phyloP scores from a whole-genome alignment of 2,888 invertebrate species.

The Pollenia angustigena region DNA sequence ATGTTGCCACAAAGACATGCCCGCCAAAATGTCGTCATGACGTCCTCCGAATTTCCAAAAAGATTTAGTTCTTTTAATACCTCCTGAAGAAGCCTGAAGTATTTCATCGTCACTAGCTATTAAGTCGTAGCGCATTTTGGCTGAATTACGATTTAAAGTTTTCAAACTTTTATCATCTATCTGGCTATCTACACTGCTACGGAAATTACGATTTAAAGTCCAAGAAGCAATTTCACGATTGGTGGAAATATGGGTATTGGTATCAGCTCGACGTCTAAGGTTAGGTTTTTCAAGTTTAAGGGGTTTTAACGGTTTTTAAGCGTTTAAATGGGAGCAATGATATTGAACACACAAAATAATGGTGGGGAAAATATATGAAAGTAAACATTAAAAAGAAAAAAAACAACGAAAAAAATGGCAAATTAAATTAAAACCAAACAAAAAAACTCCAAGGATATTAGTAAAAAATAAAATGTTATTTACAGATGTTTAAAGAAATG shows the following conservation, averaged over 20 bases:
- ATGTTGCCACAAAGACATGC: constrained; percentile 94
- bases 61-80: constrained; percentile 92
- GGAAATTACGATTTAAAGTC: constrained; percentile 82
- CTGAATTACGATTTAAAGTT: constrained; percentile 75
- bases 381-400: constrained; percentile 56
- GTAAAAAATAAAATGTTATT: constrained; percentile 48
- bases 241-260: constrained; percentile 79
- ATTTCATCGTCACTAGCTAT: constrained; percentile 83
- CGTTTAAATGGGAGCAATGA: constrained; percentile 50
- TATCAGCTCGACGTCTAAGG: constrained; percentile 78
- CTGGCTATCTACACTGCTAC: constrained; percentile 82
- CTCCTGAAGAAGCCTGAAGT: constrained; percentile 85
- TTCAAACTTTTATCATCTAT: constrained; percentile 81
- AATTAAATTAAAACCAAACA: constrained; percentile 61
- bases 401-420: constrained; percentile 63
- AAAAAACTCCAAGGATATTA: constrained; percentile 29
- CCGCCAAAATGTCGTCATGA: constrained; percentile 92
- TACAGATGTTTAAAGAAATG: constrained; percentile 46
- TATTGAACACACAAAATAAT: constrained; percentile 67
- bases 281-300: background rate
- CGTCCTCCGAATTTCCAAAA: constrained; percentile 91
- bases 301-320: constrained; percentile 34
- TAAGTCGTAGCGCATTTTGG: constrained; percentile 81
- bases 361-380: constrained; percentile 68
- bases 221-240: constrained; percentile 81